These are phyloP conservation scores for Drosophila eugracilis DNA, from an alignment of 1,140 invertebrate genomes.

Conservation along the genomic window DNA sequence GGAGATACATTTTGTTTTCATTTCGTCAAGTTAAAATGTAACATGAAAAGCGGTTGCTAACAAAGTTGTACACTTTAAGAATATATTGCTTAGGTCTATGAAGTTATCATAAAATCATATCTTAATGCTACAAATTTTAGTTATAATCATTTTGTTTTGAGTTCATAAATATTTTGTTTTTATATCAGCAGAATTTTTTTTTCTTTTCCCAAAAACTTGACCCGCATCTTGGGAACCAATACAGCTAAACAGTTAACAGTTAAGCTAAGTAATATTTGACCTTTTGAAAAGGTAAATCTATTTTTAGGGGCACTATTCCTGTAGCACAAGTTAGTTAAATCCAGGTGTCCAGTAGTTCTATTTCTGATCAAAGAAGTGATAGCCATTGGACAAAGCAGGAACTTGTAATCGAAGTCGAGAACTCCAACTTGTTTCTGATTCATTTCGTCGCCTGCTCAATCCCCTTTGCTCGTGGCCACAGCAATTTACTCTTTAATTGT, in stretches of 20 bases:
- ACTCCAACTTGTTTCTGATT: constrained; percentile 52
- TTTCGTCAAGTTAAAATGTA: neutral
- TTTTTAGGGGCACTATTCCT: neutral
- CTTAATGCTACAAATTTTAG: no score
- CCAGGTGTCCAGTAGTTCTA: constrained; percentile 6
- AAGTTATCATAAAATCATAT: no score
- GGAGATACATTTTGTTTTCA: neutral
- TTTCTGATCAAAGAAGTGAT: constrained; percentile 1
- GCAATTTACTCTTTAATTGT: constrained; percentile 66
- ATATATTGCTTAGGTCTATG: no score
- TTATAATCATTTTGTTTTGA: no score
- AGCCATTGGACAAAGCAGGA: constrained; percentile 11
- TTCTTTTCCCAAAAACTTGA: no score
- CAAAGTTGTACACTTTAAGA: no score
- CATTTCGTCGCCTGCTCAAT: constrained; percentile 22
- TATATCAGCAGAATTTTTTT: no score
- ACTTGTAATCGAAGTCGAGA: constrained; percentile 33
- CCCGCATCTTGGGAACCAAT: no score
- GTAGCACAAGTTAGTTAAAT: constrained; percentile 3
- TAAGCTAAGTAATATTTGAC: no score
- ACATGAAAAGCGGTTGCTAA: neutral
- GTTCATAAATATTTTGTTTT: no score
- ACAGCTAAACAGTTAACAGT: no score
- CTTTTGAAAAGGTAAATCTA: no score
- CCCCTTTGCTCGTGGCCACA: neutral